Conservation (phyloP, 2,888 invertebrate species). For the Aporophyla nigra region DNA sequence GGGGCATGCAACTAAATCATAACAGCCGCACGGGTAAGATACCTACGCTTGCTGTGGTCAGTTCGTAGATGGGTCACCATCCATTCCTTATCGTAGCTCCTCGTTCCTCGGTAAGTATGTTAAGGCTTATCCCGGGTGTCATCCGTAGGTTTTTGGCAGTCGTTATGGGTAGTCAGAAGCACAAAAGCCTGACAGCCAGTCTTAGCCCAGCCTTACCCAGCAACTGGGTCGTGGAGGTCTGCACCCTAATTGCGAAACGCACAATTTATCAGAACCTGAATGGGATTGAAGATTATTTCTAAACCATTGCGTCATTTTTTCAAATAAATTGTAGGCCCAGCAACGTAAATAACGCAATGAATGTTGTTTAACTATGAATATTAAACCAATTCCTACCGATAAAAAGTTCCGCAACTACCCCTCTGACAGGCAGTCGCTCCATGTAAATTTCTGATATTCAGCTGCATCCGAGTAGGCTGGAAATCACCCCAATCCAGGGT, state of each 20-base stretch:
- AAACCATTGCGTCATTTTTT: no score
- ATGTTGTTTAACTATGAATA: no score
- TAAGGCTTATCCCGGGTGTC: neutral
- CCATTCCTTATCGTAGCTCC: neutral
- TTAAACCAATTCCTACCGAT: no score
- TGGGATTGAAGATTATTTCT: no score
- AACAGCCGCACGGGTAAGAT: neutral
- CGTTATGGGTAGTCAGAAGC: neutral
- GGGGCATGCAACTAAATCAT: neutral
- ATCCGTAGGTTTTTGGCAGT: neutral
- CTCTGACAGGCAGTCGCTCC: neutral
- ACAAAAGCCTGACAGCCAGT: neutral
- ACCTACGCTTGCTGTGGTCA: neutral
- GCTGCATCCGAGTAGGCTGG: neutral
- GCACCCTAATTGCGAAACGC: no score
- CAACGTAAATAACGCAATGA: no score
- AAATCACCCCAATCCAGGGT: no score
- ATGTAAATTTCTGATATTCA: neutral
- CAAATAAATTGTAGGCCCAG: no score
- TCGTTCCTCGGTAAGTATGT: neutral
- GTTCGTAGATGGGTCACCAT: neutral
- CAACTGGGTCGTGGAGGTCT: neutral
- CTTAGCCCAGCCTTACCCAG: neutral
- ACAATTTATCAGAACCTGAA: no score
- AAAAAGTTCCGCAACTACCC: no score